Base-by-base conservation (phyloP, 2,797 vertebrate species). In the Trachurus trachurus region DNA sequence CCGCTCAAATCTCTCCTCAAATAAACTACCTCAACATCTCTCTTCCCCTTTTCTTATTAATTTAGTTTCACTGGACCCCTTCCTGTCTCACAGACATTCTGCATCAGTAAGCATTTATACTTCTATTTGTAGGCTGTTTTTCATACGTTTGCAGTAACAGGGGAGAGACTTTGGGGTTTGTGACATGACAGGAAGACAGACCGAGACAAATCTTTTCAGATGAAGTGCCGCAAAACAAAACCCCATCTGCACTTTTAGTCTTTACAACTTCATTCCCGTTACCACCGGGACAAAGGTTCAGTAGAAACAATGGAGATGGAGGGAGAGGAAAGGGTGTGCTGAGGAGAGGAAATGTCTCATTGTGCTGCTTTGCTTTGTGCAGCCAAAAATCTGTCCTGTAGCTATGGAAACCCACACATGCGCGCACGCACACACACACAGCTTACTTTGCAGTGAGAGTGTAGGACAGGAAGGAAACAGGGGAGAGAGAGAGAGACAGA, bases 401-500 rank as follows among this genome's bases (percentile, higher is more conserved):
- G 29, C 29, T 66, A 49, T 66, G 57, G 81, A 87, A 84, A 85
- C 72, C 77, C 26, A 26, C 26, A 26, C 26, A 26, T 26, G 26
- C 31, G 76, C 26, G 69, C 54, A 58, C 65, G 31, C 26, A 70
- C 47, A 11, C 44, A 11, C 44, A 29, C 42, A 47, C 61, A 19
- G 59, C n/a, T 66, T 45, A 61, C 21, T 50, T 81, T 42, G 11
- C 52, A 34, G n/a, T 34, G 34, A 82, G 44, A 82, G 64, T 60
- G 29, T 68, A 63, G 34, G 37, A 67, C 83, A 87, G 91, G 90
- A 92, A 92, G 90, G 84, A 91, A 91, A 81, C 17, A 47, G 45
- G 69, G 45, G 69, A 50, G 66, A 76, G 26, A 61, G 47, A 17
- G 6, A 66, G 59, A 3, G 19, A 34, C 47, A 62, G 26, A n/a